Base-by-base conservation (phyloP, 2,888 invertebrate species). In the Callinectes sapidus region DNA sequence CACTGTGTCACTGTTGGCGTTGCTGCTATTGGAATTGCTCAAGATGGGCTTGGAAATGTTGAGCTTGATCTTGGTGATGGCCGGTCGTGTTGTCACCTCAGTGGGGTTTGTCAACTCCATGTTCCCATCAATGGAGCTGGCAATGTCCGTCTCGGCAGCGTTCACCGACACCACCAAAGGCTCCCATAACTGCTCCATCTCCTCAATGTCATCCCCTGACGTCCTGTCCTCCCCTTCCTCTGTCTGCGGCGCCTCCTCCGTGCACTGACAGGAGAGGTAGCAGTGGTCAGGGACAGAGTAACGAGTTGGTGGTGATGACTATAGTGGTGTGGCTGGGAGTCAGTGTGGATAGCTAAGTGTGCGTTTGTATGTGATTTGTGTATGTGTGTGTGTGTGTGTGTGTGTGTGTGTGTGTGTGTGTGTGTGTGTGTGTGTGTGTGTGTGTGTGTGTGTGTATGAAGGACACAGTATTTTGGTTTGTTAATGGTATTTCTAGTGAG, bases 41-140 rank as follows among this genome's bases (percentile, higher is more conserved):
- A 87, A 5, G 13, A 39, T 18, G 32, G 91, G 91, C 48, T 91
- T 93, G 42, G 94, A 92, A 61, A 94, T 93, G 42, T 92, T 94
- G 66, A 94, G 66, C 28, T 89, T 89, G 71, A 94, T 94, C 55
- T 93, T 94, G 39, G 91, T 92, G 42, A 90, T 87, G 23, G 92
- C 28, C 2, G 90, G 55, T 16, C 54, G 35, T 0, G 85, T 48
- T 3, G 32, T 61, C 6, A 32, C 16, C 2, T 35, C 35, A 1
- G 81, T 35, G 14, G 94, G 86, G 1, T 55, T 89, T 8, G 87
- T 42, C 42, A 94, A 89, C 42, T 94, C 94, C 39, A 90, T 93
- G 91, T 94, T 94, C 13, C 94, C 94, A 39, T 94, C 94, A n/a
- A 94, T 93, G 48, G 94, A 92, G 13, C 92, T 92, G 48, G 94